These are phyloP conservation scores for Clarias platycephalus DNA, from an alignment of 2,797 vertebrate genomes.

Conservation along the genomic window DNA sequence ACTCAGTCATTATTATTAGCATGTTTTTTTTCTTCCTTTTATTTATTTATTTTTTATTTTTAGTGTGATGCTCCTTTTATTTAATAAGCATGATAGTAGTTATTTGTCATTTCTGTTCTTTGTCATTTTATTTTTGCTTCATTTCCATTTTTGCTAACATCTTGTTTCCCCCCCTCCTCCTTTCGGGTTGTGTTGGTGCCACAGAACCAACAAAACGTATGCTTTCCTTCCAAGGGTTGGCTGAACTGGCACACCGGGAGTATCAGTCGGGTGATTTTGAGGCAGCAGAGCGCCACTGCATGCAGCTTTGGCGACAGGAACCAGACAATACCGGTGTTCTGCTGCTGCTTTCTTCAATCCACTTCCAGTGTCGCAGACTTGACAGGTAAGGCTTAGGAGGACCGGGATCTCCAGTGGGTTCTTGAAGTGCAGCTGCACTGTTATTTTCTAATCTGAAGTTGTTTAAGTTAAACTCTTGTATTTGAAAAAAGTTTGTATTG, in stretches of 20 bases:
- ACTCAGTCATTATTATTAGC: slow-evolving; percentile 5
- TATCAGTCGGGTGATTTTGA: slow-evolving; percentile 99
- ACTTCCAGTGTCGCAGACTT: slow-evolving; percentile 98
- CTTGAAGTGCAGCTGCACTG: neutral
- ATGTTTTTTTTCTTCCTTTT: neutral
- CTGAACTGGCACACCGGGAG: slow-evolving; percentile 98
- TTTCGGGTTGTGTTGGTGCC: slow-evolving; percentile 93
- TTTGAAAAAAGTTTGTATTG: too few species aligned
- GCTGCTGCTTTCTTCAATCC: slow-evolving; percentile 95
- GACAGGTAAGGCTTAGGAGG: slow-evolving; percentile 86
- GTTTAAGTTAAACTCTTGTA: too few species aligned
- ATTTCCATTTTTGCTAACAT: slow-evolving; percentile 92
- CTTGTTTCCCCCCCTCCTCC: slow-evolving; percentile 79
- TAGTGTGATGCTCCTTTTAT: neutral
- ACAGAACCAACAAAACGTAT: slow-evolving; percentile 99
- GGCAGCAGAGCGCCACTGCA: slow-evolving; percentile 98
- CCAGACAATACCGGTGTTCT: slow-evolving; percentile 98
- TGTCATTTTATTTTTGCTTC: slow-evolving; percentile 64
- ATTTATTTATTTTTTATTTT: neutral
- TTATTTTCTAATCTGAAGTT: too few species aligned
- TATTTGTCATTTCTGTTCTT: slow-evolving; percentile 26
- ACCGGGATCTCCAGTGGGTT: neutral
- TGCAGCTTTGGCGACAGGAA: slow-evolving; percentile 99
- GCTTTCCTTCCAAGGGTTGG: slow-evolving; percentile 99
- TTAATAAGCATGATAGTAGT: slow-evolving; percentile 4